phyloP scores from a whole-genome alignment of 2,797 vertebrate genomes.

The Odontamblyopus rebecca region DNA sequence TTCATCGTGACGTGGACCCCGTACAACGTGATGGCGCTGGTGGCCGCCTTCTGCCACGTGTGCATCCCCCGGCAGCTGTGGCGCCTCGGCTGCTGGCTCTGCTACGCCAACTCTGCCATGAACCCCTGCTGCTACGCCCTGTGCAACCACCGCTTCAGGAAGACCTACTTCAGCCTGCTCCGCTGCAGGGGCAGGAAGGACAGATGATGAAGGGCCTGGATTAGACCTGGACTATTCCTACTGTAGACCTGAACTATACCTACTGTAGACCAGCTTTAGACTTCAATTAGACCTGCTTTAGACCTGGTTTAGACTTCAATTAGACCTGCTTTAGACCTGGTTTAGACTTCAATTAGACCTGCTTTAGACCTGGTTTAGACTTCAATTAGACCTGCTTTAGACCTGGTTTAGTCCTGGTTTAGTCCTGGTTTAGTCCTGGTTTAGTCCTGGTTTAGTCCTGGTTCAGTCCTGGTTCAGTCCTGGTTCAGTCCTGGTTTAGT shows the following conservation, averaged over 20 bases:
- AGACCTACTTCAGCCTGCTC: slow-evolving; percentile 87
- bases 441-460: background rate
- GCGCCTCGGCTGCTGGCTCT: slow-evolving; percentile 88
- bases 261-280: background rate
- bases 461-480: background rate
- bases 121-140: slow-evolving; percentile 92
- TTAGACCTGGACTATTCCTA: background rate
- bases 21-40: slow-evolving; percentile 89
- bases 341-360: background rate
- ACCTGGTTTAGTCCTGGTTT: background rate
- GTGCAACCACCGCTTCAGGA: slow-evolving; percentile 90
- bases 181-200: slow-evolving; percentile 79
- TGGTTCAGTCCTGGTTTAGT: background rate
- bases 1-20: slow-evolving; percentile 92
- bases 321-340: background rate
- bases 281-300: background rate
- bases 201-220: background rate
- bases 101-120: slow-evolving; percentile 90
- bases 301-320: background rate
- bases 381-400: no score
- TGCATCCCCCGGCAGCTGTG: slow-evolving; percentile 82
- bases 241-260: background rate
- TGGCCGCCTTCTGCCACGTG: slow-evolving; percentile 84
- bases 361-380: background rate
- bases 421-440: background rate